Conservation (phyloP, 2,797 vertebrate species). For the Tachyglossus aculeatus region DNA sequence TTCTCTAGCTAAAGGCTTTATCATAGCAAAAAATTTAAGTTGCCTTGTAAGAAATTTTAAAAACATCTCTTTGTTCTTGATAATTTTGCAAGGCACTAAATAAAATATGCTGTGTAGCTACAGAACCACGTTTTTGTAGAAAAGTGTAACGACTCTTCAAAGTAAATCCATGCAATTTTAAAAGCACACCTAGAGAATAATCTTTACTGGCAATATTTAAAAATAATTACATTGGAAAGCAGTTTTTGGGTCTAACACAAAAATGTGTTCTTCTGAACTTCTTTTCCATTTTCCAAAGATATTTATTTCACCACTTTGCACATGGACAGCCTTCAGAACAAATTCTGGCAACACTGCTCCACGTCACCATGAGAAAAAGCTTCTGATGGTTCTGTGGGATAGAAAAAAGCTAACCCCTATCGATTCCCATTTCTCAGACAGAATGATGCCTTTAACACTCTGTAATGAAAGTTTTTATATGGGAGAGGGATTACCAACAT, state of each 20-base stretch:
- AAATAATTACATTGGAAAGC: constrained; percentile 43
- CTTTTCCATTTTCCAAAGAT: constrained; percentile 58
- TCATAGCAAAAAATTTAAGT: too few relatives aligned
- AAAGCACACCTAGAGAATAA: constrained; percentile 5
- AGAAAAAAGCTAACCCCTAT: constrained; percentile 41
- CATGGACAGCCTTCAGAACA: constrained; percentile 59
- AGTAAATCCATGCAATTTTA: constrained; percentile 34
- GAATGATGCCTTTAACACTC: constrained; percentile 63
- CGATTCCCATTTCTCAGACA: constrained; percentile 66
- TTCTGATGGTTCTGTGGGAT: constrained; percentile 41
- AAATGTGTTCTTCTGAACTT: constrained; percentile 27
- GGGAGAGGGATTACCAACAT: constrained; percentile 61
- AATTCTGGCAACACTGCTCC: constrained; percentile 42
- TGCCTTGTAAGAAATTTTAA: too few relatives aligned
- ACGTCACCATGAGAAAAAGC: constrained; percentile 31
- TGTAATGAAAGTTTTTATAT: constrained; percentile 69
- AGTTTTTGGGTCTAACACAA: constrained; percentile 29
- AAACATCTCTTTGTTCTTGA: too few relatives aligned
- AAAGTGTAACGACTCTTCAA: constrained; percentile 7
- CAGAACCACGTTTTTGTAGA: too few relatives aligned
- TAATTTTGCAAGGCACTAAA: too few relatives aligned
- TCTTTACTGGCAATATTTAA: constrained; percentile 43
- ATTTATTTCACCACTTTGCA: constrained; percentile 62
- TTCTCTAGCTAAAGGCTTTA: too few relatives aligned
- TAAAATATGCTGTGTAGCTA: too few relatives aligned